These are phyloP conservation scores for Nezara viridula DNA, from an alignment of 2,888 invertebrate genomes.

Conservation along the genomic window DNA sequence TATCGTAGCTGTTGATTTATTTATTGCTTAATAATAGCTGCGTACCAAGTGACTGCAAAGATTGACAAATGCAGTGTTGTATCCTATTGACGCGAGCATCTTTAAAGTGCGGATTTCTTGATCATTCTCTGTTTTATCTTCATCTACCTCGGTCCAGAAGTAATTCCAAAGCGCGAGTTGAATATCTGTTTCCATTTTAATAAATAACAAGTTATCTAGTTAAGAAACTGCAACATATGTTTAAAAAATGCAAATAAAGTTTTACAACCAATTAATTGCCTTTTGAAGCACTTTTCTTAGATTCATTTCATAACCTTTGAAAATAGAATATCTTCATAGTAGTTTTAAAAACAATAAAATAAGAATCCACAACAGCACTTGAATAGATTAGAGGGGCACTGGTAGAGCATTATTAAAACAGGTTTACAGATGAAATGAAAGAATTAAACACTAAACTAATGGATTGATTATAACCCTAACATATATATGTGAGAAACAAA, in stretches of 20 bases:
- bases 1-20: background rate
- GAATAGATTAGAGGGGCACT: background rate
- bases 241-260: background rate
- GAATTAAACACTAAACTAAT: background rate
- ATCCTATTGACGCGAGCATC: slow-evolving; percentile 22
- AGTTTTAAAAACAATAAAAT: background rate
- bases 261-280: background rate
- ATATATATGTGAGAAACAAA: background rate
- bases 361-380: background rate
- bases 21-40: too few relatives aligned
- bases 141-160: slow-evolving; percentile 30
- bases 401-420: background rate
- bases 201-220: background rate
- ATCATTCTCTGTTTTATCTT: background rate
- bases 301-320: too few relatives aligned
- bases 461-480: background rate
- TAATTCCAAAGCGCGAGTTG: background rate
- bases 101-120: slow-evolving; percentile 6
- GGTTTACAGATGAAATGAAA: background rate
- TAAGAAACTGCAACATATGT: background rate
- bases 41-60: background rate
- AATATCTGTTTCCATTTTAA: background rate
- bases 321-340: too few relatives aligned
- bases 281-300: background rate
- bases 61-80: background rate